These are phyloP conservation scores for Uropetala carovei DNA, from an alignment of 2,888 invertebrate species.

Conservation along the genomic window DNA sequence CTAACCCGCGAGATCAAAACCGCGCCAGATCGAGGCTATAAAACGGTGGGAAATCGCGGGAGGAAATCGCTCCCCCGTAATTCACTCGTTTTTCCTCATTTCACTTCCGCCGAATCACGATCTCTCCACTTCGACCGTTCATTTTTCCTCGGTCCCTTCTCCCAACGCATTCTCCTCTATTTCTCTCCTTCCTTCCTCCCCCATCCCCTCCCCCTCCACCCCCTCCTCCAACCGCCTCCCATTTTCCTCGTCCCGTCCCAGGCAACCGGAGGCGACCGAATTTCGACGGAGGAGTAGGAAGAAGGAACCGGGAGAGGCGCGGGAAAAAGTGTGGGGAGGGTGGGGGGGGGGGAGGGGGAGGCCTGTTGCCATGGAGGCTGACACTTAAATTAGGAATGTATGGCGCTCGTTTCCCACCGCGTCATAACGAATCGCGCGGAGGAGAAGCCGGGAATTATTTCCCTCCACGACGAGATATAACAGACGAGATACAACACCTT, in stretches of 20 bases:
- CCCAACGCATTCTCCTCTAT: neutral
- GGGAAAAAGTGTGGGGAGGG: neutral
- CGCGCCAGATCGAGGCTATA: neutral
- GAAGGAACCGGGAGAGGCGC: neutral
- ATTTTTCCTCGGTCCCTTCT: neutral
- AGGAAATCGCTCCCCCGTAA: neutral
- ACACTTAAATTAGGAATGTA: neutral
- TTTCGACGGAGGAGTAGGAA: too few relatives aligned
- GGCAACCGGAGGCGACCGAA: too few relatives aligned
- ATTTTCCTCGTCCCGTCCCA: too few relatives aligned
- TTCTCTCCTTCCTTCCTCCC: too few relatives aligned
- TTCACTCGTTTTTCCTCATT: neutral
- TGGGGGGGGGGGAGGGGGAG: neutral
- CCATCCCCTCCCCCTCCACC: too few relatives aligned
- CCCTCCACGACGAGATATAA: neutral
- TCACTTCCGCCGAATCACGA: conserved; percentile 11
- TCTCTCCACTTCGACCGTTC: conserved; percentile 11
- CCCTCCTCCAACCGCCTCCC: too few relatives aligned
- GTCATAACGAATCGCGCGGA: neutral
- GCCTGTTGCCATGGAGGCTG: conserved; percentile 17
- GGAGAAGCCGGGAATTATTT: neutral
- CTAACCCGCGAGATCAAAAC: neutral
- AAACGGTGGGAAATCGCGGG: conserved; percentile 19
- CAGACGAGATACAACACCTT: neutral
- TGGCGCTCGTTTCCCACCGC: neutral